These are phyloP conservation scores for Hycleus phaleratus DNA, from an alignment of 1,140 invertebrate genomes.

Conservation along the genomic window DNA sequence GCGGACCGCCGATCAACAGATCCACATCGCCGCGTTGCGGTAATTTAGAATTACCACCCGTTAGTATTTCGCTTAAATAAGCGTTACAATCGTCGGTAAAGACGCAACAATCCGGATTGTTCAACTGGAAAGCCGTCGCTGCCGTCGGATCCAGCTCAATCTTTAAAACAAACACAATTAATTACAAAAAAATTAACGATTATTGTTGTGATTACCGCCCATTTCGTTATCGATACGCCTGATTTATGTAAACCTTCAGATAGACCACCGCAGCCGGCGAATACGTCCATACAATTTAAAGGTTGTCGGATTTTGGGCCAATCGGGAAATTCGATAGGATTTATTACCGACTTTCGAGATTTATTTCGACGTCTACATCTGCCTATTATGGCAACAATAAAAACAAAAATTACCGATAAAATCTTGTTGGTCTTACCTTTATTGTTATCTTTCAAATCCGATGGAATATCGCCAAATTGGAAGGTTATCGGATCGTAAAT, in stretches of 20 bases:
- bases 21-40: slow-evolving; percentile 78
- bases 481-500: slow-evolving; percentile 55
- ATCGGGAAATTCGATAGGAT: slow-evolving; percentile 25
- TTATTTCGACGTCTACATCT: slow-evolving; percentile 57
- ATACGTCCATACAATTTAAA: slow-evolving; percentile 71
- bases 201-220: slow-evolving; percentile 44
- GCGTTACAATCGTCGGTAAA: slow-evolving; percentile 77
- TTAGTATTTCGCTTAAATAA: slow-evolving; percentile 59
- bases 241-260: slow-evolving; percentile 66
- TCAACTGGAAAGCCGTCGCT: slow-evolving; percentile 70
- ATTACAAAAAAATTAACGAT: neutral
- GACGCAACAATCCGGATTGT: slow-evolving; percentile 66
- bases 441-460: slow-evolving; percentile 51
- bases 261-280: slow-evolving; percentile 80
- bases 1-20: slow-evolving; percentile 79
- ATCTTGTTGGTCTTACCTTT: neutral
- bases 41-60: slow-evolving; percentile 49
- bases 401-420: neutral
- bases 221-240: slow-evolving; percentile 41
- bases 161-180: slow-evolving; percentile 23
- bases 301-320: slow-evolving; percentile 42
- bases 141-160: slow-evolving; percentile 74
- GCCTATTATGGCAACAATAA: slow-evolving; percentile 40
- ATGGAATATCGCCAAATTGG: slow-evolving; percentile 59
- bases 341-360: slow-evolving; percentile 25